Evolutionary conservation across 1,140 invertebrate species (phyloP), one percentile per base, ranked within the genome.

Genomic region (Drosophila tristis): DNA sequence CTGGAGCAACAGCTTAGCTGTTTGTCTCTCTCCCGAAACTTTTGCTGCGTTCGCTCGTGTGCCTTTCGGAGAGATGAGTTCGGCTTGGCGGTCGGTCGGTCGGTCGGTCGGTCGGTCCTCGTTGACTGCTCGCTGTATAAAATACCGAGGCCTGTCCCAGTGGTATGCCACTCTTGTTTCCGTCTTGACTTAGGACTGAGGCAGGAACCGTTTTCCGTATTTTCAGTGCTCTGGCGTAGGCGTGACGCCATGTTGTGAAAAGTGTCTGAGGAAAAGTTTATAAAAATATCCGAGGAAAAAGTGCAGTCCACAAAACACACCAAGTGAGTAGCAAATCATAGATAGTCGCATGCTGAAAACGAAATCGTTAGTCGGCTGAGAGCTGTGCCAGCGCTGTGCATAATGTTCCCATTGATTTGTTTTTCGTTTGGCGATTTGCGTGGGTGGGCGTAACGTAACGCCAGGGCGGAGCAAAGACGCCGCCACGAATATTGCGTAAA

Each of bases 161-260:
- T 72, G 80, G 67, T 57, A 76, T 71, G 78, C 54, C 81, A 87
- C 84, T 87, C 78, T 72, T 74, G 71, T 65, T 78, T 82, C 57
- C 71, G 82, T 86, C 80, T 87, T 87, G 78, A 62, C 74, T 87
- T 71, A 53, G 66, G 50, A 61, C 48, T 67, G 50, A 59, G 39
- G 44, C 66, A 68, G 35, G 51, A 64, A 65, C 49, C 44, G 59
- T 15, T 35, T 44, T 9, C 49, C 42, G 45, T 29, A 45, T 65
- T 50, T 47, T 20, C 42, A 47, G 26, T 57, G 26, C 6, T 67
- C 48, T 75, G 66, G 84, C 82, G 84, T 89, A 82, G 82, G 81
- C 80, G 84, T 87, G 82, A 87, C 82, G 82, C 82, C 82, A 87
- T 87, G 82, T 87, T 87, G 82, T 87, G 84, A 87, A 87, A 87